Base-by-base conservation (phyloP, 2,888 invertebrate species). In the Andricus curvator region DNA sequence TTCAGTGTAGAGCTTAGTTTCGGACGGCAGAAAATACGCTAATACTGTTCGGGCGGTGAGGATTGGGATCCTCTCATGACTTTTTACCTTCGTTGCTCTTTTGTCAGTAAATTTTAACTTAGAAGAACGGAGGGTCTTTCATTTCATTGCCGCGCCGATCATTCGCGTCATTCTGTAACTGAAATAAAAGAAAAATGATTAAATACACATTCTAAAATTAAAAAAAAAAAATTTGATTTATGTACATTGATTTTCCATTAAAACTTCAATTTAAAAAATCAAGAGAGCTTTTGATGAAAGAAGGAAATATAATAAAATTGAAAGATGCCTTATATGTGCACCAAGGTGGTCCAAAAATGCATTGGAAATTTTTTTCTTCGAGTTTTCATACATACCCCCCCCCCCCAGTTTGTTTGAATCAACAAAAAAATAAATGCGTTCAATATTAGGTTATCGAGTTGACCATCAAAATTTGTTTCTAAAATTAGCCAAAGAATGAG, bases 11-110 rank as follows among this genome's bases (percentile, higher is more conserved):
- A 74, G 51, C 51, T 56, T 51, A 51, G 33, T 29, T 74, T 74
- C 51, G 56, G 70, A 74, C 70, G 70, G 70, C 70, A 74, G 70
- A 74, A 33, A 56, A 74, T 56, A 56, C 70, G 70, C 33, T 74
- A 74, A 74, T 74, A 74, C 70, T 74, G 70, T 74, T 74, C 29
- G 5, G 70, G 70, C 51, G 70, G 56, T 74, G 56, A 74, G 70
- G 51, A 74, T 74, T 51, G 20, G 56, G 70, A 74, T 56, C 70
- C 70, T 74, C 70, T 48, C 70, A 51, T 25, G 22, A 68, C 51
- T 74, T 74, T 51, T 51, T 33, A 56, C 68, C 37, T 22, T 68
- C 20, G 11, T 74, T 48, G 29, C 8, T 48, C 51, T 29, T 11
- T 25, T 29, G 11, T 48, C 22, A 44, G 11, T 62, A 22, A 62